Evolutionary conservation across 2,113 vertebrate genomes (phyloP), one percentile per base, ranked within the genome.

Genomic region (Felis chaus): DNA sequence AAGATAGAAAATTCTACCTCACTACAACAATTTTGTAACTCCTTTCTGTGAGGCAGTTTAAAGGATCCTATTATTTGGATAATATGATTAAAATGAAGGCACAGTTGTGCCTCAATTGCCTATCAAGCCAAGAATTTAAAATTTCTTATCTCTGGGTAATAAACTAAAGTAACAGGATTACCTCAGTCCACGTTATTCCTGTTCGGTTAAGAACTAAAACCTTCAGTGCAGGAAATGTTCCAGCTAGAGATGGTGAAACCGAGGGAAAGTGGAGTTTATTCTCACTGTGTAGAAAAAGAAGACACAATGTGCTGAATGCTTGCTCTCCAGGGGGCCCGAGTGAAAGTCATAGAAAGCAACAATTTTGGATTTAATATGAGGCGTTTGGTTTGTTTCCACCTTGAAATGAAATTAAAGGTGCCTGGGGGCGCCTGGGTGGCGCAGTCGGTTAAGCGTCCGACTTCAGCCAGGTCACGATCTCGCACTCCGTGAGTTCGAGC

Each of bases 141-240:
- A 74, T 16, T 45, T 33, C 53, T 89, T 76, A 61, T 55, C 53
- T 93, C 36, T 82, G 23, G 74, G 33, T 85, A 85, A 73, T 36
- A 94, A 90, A 82, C 18, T 78, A 91, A 79, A 96, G 81, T 61
- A 69, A 76, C 3, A 66, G 0, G 69, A 83, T 98, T 99, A 99
- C 99, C 99, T 99, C 99, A 33, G 98, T 81, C 99, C 99, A 99
- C 9, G 99, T 99, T 97, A 99, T 96, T 86, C 98, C 98, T 33
- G 99, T 99, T 90, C 95, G 97, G 98, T 99, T 99, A 89, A 99
- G 99, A 11, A 98, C 98, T 39, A 99, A 98, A n/a, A 99, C 89
- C 88, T 91, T 99, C 97, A 99, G 95, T 39, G 97, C 97, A 96
- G 98, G 41, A 98, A 99, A 99, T 0, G 98, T 97, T 48, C 66